Percentiles rank a stretch among this genome's conserved stretches.
These are phyloP conservation scores for Chalcis sispes DNA, from an alignment of 2,888 invertebrate species.

Conservation along the genomic window DNA sequence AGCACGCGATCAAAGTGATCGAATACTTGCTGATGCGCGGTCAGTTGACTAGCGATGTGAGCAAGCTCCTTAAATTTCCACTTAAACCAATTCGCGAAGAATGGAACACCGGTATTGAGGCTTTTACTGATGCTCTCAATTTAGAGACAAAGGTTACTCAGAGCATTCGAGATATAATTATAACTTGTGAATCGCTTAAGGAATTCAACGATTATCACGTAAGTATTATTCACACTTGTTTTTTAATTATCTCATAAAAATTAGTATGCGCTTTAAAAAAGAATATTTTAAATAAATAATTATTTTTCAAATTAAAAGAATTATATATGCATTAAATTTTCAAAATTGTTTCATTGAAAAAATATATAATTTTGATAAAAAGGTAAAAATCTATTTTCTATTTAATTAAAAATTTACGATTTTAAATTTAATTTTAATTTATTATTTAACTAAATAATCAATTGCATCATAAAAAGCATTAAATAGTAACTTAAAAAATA, in stretches of 20 bases:
- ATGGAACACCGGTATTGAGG: slow-evolving; percentile 82
- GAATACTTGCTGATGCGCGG: slow-evolving; percentile 93
- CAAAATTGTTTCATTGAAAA: too few relatives aligned
- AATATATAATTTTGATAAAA: too few relatives aligned
- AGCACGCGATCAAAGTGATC: slow-evolving; percentile 92
- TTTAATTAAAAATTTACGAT: too few relatives aligned
- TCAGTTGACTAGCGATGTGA: slow-evolving; percentile 81
- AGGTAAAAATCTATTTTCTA: not conserved
- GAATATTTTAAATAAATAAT: too few relatives aligned
- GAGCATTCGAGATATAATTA: slow-evolving; percentile 84
- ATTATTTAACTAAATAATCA: not conserved
- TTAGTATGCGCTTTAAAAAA: too few relatives aligned
- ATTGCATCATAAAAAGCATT: not conserved
- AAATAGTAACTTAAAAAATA: too few relatives aligned
- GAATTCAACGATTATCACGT: slow-evolving; percentile 89
- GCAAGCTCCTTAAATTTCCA: slow-evolving; percentile 78
- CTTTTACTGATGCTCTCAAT: slow-evolving; percentile 85
- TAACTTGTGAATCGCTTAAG: slow-evolving; percentile 80
- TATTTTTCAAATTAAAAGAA: too few relatives aligned
- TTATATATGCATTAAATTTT: too few relatives aligned
- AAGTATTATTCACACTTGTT: slow-evolving; percentile 74
- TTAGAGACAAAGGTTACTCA: slow-evolving; percentile 88
- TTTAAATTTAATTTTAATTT: too few relatives aligned
- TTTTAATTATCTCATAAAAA: too few relatives aligned
- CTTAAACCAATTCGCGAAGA: slow-evolving; percentile 69